phyloP scores from a whole-genome alignment of 2,888 invertebrate species.

The Nemotelus nigrinus region DNA sequence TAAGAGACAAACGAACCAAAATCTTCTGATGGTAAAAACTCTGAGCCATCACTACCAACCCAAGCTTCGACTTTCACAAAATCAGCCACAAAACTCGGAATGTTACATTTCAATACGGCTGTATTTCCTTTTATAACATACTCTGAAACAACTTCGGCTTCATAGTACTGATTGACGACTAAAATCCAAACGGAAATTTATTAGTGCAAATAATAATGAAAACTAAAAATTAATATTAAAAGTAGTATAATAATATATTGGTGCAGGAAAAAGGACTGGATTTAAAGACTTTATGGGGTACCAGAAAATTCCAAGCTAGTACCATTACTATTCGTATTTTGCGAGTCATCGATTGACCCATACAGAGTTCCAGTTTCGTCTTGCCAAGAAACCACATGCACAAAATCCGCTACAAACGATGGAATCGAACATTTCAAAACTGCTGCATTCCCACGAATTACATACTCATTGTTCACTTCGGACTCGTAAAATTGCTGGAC shows the following conservation, averaged over 20 bases:
- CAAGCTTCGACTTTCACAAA: conserved; percentile 90
- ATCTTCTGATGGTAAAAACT: conserved; percentile 75
- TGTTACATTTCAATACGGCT: conserved; percentile 87
- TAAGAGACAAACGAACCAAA: conserved; percentile 70
- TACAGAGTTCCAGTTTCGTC: conserved; percentile 67
- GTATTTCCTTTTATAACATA: conserved; percentile 90
- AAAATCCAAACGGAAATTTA: conserved; percentile 54
- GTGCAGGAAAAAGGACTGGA: conserved; percentile 6
- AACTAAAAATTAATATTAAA: conserved; percentile 35
- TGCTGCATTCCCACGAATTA: conserved; percentile 78
- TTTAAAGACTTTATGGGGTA: neutral
- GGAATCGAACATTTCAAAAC: conserved; percentile 79
- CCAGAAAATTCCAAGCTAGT: neutral
- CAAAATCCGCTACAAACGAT: conserved; percentile 79
- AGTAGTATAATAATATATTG: conserved; percentile 17
- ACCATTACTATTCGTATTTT: conserved; percentile 51
- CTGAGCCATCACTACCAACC: conserved; percentile 74
- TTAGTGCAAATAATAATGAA: conserved; percentile 18
- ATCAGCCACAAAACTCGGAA: conserved; percentile 90
- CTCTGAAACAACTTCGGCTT: conserved; percentile 88
- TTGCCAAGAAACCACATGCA: conserved; percentile 76
- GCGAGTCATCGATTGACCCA: conserved; percentile 60
- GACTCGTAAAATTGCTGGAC: conserved; percentile 78
- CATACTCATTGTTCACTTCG: conserved; percentile 78
- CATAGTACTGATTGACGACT: conserved; percentile 91